Base-by-base conservation (phyloP, 2,888 invertebrate species). In the Diarsia mendica region DNA sequence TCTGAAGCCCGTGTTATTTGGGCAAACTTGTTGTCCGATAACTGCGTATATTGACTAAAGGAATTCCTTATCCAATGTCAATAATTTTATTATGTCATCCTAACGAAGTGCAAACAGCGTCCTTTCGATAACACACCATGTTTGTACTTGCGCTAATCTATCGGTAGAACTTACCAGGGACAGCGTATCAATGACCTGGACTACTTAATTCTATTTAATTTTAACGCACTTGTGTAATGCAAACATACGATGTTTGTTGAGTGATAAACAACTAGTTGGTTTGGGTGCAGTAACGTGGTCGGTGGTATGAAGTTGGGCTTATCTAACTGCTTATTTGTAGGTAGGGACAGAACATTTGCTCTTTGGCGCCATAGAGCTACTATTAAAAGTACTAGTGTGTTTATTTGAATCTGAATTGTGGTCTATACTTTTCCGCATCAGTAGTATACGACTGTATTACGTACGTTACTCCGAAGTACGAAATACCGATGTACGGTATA, bases 161-260 rank as follows among this genome's bases (percentile, higher is more conserved):
- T 46, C 51, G 58, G 63, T 66, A 53, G 28, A 53, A 46, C 65
- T 53, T 20, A 82, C 67, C 67, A 46, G 67, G n/a, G 33, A 33
- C 13, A 6, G 61, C 65, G 71, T 69, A 76, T 81, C 68, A 51
- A 60, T 48, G 69, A 67, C 82, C 82, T 82, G 69, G n/a, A 73
- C 71, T 77, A 67, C 69, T 84, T 81, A 39, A 85, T 72, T 66
- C 53, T 72, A 60, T 77, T 67, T 77, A 70, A 72, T 76, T 70
- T 70, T 33, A 60, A 51, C 76, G 67, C 72, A 82, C 71, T 83
- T 67, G 85, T 71, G 68, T 74, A 44, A 60, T 64, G 61, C 60
- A 60, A 67, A 72, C 70, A 72, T 39, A 48, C 58, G 20, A 18
- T 82, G 64, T 85, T 77, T 82, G 60, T 61, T 48, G 44, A 58